These are phyloP conservation scores for Nomada hirtipes DNA, from an alignment of 2,888 invertebrate species.

Conservation along the genomic window DNA sequence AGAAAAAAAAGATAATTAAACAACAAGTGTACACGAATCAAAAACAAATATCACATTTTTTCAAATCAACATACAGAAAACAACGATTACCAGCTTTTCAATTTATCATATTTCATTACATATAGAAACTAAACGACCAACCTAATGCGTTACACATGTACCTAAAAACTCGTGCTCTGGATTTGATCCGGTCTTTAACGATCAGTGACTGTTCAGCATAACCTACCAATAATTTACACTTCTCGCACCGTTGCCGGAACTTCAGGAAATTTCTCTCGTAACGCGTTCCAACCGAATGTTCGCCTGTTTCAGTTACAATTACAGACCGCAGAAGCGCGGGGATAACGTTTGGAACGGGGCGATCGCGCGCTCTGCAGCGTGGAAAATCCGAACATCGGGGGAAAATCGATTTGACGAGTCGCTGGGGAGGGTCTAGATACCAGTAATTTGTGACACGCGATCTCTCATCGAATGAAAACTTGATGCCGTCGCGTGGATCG, in stretches of 20 bases:
- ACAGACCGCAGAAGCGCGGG: conserved; percentile 30
- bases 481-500: conserved; percentile 74
- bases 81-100: background rate
- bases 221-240: conserved; percentile 26
- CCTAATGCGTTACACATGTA: background rate
- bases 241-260: conserved; percentile 14
- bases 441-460: conserved; percentile 83
- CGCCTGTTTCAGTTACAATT: conserved; percentile 69
- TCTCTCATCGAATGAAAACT: conserved; percentile 77
- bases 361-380: conserved; percentile 35
- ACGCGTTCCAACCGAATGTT: conserved; percentile 16
- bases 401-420: conserved; percentile 80
- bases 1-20: too few species aligned
- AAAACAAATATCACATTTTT: background rate
- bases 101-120: background rate
- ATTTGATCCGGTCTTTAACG: conserved; percentile 32
- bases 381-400: conserved; percentile 71
- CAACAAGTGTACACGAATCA: background rate
- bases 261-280: conserved; percentile 21
- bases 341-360: conserved; percentile 23
- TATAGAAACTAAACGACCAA: conserved; percentile 18
- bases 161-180: background rate
- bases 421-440: conserved; percentile 64
- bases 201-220: conserved; percentile 16
- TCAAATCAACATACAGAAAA: background rate